Conservation (phyloP, 2,113 vertebrate species). For the Lasiurus cinereus region DNA sequence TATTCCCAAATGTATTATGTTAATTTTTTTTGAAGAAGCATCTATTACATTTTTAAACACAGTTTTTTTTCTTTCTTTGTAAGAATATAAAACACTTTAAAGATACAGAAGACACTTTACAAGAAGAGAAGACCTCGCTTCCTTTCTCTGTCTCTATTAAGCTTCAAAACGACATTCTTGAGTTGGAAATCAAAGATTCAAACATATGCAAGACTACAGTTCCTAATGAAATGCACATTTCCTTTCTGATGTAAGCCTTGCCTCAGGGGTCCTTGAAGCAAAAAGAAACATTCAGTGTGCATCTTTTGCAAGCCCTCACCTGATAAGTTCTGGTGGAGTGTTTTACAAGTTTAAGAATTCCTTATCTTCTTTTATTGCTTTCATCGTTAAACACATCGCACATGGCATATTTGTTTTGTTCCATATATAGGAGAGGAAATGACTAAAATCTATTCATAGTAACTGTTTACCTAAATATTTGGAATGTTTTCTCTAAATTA, state of each 20-base stretch:
- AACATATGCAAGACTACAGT: neutral
- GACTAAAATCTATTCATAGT: neutral
- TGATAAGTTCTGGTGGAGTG: neutral
- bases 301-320: conserved; percentile 12
- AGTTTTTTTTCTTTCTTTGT: conserved; percentile 59
- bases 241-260: neutral
- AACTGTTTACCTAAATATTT: neutral
- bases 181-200: conserved; percentile 64
- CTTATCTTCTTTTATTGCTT: conserved; percentile 35
- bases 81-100: conserved; percentile 57
- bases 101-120: conserved; percentile 37
- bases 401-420: neutral
- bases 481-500: conserved; percentile 40
- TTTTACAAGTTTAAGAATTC: conserved; percentile 22
- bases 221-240: conserved; percentile 69
- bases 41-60: conserved; percentile 69
- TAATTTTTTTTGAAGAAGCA: conserved; percentile 73
- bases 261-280: neutral
- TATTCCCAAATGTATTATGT: conserved; percentile 49
- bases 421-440: neutral
- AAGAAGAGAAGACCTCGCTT: neutral
- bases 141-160: neutral
- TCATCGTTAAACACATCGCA: neutral
- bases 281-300: neutral
- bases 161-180: neutral